Conservation (phyloP, 2,113 vertebrate species). For the Pachypanchax playfairii region DNA sequence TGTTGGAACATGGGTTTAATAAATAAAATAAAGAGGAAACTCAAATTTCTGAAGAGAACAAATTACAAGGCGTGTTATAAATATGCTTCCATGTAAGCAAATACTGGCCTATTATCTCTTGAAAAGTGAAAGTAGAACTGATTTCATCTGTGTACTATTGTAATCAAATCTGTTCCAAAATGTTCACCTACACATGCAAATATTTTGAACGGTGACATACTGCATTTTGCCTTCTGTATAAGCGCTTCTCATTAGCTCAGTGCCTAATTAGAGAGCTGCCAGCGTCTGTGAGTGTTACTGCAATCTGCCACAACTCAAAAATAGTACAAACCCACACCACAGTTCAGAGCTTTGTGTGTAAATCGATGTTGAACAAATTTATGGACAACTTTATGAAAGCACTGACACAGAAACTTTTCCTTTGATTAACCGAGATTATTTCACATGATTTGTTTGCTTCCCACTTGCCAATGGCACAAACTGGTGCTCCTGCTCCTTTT, state of each 20-base stretch:
- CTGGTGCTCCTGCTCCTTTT: not conserved
- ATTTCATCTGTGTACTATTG: not conserved
- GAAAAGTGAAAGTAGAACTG: too few species aligned
- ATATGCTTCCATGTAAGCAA: not conserved
- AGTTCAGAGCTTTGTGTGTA: slow-evolving; percentile 3
- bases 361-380: slow-evolving; percentile 10
- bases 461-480: slow-evolving; percentile 9
- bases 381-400: not conserved
- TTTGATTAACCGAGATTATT: not conserved
- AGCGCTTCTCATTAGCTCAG: slow-evolving; percentile 24
- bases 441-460: not conserved
- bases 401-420: not conserved
- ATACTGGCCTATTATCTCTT: too few species aligned
- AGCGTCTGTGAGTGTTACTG: slow-evolving; percentile 16
- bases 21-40: too few species aligned
- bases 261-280: slow-evolving; percentile 36
- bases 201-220: not conserved
- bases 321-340: slow-evolving; percentile 13
- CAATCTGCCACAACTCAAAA: slow-evolving; percentile 43
- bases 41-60: too few species aligned
- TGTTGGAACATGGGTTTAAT: too few species aligned
- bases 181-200: slow-evolving; percentile 2
- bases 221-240: slow-evolving; percentile 3
- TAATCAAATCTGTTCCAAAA: not conserved
- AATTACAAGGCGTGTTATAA: too few species aligned